These are phyloP conservation scores for Abrostola triplasia DNA, from an alignment of 2,888 invertebrate genomes.

Conservation along the genomic window DNA sequence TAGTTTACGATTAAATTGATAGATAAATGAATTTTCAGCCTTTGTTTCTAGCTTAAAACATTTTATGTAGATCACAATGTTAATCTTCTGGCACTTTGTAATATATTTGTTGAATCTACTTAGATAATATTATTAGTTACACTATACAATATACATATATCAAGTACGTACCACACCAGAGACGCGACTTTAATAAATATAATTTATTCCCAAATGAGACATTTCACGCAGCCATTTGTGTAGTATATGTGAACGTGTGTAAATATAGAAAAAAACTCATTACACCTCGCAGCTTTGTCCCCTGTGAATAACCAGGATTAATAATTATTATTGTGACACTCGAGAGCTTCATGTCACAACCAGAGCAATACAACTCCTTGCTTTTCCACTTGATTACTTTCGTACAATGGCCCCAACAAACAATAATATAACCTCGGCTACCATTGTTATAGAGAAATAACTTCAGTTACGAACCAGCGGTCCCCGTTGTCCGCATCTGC, in stretches of 20 bases:
- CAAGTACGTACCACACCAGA: slow-evolving; percentile 27
- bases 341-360: slow-evolving; percentile 58
- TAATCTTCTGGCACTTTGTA: slow-evolving; percentile 23
- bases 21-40: slow-evolving; percentile 42
- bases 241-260: slow-evolving; percentile 29
- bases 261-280: slow-evolving; percentile 37
- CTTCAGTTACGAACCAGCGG: slow-evolving; percentile 47
- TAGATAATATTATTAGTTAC: slow-evolving; percentile 10
- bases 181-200: slow-evolving; percentile 42
- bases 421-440: slow-evolving; percentile 70
- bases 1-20: slow-evolving; percentile 48
- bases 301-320: slow-evolving; percentile 54
- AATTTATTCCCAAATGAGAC: slow-evolving; percentile 38
- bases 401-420: slow-evolving; percentile 72
- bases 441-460: slow-evolving; percentile 68
- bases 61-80: slow-evolving; percentile 22
- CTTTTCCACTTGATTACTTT: slow-evolving; percentile 75
- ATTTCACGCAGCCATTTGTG: slow-evolving; percentile 40
- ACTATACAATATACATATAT: too few relatives aligned
- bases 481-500: slow-evolving; percentile 47
- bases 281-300: slow-evolving; percentile 44
- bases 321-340: slow-evolving; percentile 63
- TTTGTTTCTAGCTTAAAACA: slow-evolving; percentile 27
- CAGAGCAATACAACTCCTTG: slow-evolving; percentile 69
- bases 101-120: slow-evolving; percentile 15